Conservation (phyloP, 1,140 invertebrate genomes). For the Pseudomyrmex flavicornis region DNA sequence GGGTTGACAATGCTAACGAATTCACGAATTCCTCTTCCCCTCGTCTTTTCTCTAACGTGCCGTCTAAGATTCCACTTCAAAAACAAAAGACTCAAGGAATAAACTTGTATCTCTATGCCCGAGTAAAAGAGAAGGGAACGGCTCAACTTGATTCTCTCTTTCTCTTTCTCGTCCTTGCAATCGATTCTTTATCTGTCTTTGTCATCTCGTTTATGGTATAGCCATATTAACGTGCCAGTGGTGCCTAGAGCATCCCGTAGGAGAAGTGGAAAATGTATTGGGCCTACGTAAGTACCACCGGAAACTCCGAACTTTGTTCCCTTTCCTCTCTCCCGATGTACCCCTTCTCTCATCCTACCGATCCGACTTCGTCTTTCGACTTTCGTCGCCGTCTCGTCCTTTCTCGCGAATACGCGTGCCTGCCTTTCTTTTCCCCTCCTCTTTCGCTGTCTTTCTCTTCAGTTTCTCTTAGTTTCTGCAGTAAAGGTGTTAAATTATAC, state of each 20-base stretch:
- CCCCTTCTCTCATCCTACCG: constrained; percentile 31
- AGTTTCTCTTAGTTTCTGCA: constrained; percentile 72
- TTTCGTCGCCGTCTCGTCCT: constrained; percentile 35
- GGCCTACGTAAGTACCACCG: constrained; percentile 75
- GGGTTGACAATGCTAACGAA: constrained; percentile 71
- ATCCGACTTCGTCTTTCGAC: constrained; percentile 53
- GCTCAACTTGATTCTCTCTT: constrained; percentile 62
- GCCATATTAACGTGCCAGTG: constrained; percentile 76
- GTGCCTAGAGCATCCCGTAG: constrained; percentile 43
- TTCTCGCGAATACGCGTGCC: constrained; percentile 25
- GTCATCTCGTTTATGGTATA: constrained; percentile 61
- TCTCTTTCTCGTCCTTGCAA: constrained; percentile 19
- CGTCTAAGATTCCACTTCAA: constrained; percentile 58
- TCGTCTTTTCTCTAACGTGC: not conserved
- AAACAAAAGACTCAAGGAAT: constrained; percentile 73
- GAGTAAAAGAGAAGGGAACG: constrained; percentile 16
- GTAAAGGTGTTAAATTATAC: constrained; percentile 83
- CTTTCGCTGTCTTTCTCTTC: constrained; percentile 45
- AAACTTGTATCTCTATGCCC: constrained; percentile 74
- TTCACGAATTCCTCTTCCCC: constrained; percentile 55
- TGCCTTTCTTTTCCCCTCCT: not conserved
- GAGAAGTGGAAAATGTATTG: constrained; percentile 52
- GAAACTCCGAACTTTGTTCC: constrained; percentile 80
- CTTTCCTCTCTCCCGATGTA: constrained; percentile 39
- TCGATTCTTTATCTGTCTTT: constrained; percentile 54